These are phyloP conservation scores for Adela reaumurella DNA, from an alignment of 2,888 invertebrate species.

Conservation along the genomic window DNA sequence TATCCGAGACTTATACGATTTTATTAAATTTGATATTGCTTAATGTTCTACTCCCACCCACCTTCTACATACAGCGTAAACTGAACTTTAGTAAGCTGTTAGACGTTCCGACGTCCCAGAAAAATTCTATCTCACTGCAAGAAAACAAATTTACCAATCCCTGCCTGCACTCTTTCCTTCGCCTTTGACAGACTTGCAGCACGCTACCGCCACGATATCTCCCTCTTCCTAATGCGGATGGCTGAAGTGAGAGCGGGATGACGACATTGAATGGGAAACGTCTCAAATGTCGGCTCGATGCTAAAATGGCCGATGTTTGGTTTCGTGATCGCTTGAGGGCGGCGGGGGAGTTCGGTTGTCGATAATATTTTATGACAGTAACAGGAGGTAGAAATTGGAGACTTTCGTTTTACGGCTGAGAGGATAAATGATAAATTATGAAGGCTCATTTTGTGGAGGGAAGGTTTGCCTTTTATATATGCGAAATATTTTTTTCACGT, in stretches of 20 bases:
- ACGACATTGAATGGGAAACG: too few species aligned
- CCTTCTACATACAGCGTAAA: too few species aligned
- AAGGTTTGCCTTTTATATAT: slow-evolving; percentile 18
- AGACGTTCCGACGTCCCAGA: too few species aligned
- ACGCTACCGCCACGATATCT: too few species aligned
- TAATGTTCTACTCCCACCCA: background rate
- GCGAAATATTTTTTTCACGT: slow-evolving; percentile 11
- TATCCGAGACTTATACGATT: background rate
- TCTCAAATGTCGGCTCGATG: too few species aligned
- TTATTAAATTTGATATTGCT: background rate
- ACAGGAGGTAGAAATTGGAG: slow-evolving; percentile 40
- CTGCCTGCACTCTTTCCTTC: too few species aligned
- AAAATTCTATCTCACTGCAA: too few species aligned
- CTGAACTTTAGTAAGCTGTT: too few species aligned
- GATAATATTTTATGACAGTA: slow-evolving; percentile 48
- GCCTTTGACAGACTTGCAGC: too few species aligned
- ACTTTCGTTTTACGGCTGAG: slow-evolving; percentile 42
- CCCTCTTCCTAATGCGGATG: too few species aligned
- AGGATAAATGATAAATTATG: slow-evolving; percentile 24
- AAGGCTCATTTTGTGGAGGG: slow-evolving; percentile 32
- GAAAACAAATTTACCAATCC: too few species aligned
- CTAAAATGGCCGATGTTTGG: slow-evolving; percentile 49
- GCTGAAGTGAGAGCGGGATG: too few species aligned
- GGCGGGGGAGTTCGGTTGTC: slow-evolving; percentile 47
- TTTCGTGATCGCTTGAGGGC: slow-evolving; percentile 38